Percentiles rank a stretch among this genome's conserved stretches.
Conservation (phyloP, 2,113 vertebrate genomes). For the Eulemur macaco region DNA sequence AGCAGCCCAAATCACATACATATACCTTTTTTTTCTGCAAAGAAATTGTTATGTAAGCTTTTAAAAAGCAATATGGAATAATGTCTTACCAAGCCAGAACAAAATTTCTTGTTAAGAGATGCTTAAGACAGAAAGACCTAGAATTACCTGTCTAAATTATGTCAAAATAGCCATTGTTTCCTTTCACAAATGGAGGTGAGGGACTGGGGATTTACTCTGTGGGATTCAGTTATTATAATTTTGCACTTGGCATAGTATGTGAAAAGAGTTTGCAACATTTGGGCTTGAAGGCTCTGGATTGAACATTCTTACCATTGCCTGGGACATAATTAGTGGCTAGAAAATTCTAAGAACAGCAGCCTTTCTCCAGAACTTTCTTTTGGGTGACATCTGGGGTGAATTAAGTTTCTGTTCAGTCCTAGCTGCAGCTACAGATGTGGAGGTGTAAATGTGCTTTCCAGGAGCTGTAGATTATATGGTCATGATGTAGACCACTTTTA, state of each 20-base stretch:
- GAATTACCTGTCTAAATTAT: not conserved
- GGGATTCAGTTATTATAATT: not conserved
- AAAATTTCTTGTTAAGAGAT: conserved; percentile 29
- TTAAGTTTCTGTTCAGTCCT: conserved; percentile 79
- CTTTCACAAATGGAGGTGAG: not conserved
- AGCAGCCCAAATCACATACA: not conserved
- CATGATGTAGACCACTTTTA: conserved; percentile 81
- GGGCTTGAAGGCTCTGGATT: not conserved
- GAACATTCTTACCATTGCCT: not conserved
- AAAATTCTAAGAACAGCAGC: conserved; percentile 72
- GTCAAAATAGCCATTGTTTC: not conserved
- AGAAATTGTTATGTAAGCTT: not conserved
- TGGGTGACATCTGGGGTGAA: conserved; percentile 85
- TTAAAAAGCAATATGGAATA: not conserved
- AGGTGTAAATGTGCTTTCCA: conserved; percentile 85
- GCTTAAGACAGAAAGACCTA: conserved; percentile 17
- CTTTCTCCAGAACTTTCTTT: conserved; percentile 77
- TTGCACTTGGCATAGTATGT: not conserved
- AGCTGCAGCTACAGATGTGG: conserved; percentile 77
- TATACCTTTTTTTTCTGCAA: not conserved
- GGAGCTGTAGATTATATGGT: conserved; percentile 81
- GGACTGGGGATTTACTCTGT: not conserved
- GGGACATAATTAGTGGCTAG: conserved; percentile 38
- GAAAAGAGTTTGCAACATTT: not conserved
- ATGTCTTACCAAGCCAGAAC: not conserved